Evolutionary conservation across 2,113 vertebrate species (phyloP).

Genomic region (Sapayoa aenigma): DNA sequence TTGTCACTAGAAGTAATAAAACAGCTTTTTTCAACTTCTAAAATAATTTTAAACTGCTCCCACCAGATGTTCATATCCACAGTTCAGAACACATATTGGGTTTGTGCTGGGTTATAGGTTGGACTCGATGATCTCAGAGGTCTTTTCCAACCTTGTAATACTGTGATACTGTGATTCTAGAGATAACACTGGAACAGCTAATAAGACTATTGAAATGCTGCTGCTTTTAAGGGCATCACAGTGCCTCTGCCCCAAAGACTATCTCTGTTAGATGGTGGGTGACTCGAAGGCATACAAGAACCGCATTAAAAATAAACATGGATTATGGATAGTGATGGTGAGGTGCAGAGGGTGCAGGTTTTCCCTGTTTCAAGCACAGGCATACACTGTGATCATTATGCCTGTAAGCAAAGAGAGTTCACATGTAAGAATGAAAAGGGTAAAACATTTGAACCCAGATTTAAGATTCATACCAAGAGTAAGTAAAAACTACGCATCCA

Average conservation of each 20-base stretch:
- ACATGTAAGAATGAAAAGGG: background rate
- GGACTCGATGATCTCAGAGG: too few species aligned
- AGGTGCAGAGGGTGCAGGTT: background rate
- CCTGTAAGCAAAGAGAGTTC: background rate
- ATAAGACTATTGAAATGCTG: background rate
- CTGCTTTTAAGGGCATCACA: background rate
- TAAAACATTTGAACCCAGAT: background rate
- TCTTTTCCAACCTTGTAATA: too few species aligned
- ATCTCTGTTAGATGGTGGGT: background rate
- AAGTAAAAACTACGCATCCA: background rate
- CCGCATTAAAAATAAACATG: background rate
- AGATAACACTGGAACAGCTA: constrained; percentile 4
- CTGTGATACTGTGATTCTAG: too few species aligned
- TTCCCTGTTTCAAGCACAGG: background rate
- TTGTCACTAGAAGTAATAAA: background rate
- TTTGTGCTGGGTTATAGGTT: too few species aligned
- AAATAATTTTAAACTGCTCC: constrained; percentile 12
- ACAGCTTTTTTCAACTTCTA: background rate
- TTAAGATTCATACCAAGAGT: background rate
- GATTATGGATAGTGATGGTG: background rate
- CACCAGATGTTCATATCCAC: constrained; percentile 12
- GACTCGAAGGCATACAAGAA: background rate
- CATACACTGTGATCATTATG: accelerated
- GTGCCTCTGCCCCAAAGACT: background rate
- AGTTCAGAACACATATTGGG: background rate